Evolutionary conservation across 2,888 invertebrate genomes (phyloP).

Genomic region (Cristatella mucedo): DNA sequence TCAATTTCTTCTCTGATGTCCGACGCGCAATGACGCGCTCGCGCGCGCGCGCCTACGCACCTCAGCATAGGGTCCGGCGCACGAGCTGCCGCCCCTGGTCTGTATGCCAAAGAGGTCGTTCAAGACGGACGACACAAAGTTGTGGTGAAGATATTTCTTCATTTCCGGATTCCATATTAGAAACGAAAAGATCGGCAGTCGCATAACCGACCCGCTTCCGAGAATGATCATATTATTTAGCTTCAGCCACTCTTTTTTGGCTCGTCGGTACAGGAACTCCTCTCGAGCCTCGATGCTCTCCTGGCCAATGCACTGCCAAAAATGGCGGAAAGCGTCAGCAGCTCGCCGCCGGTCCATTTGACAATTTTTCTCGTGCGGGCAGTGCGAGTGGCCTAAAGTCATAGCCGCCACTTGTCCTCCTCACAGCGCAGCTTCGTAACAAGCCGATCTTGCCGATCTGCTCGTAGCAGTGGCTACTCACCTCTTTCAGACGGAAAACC

Average conservation of each 20-base stretch:
- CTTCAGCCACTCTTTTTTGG: constrained; percentile 42
- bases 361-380: no score
- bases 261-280: constrained; percentile 12
- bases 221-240: constrained; percentile 1
- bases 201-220: background rate
- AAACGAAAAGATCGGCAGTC: constrained; percentile 13
- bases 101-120: constrained; percentile 9
- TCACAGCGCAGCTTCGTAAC: no score
- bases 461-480: no score
- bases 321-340: no score
- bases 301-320: background rate
- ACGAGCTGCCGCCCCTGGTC: constrained; percentile 7
- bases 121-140: constrained; percentile 3
- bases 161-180: constrained; percentile 8
- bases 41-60: no score
- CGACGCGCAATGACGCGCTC: no score
- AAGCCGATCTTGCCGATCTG: no score
- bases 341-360: no score
- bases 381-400: no score
- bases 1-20: no score
- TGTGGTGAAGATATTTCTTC: constrained; percentile 9
- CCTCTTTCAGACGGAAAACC: constrained; percentile 20
- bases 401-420: no score
- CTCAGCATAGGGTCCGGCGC: constrained; percentile 11
- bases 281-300: constrained; percentile 3